Evolutionary conservation across 2,888 invertebrate genomes (phyloP), one percentile per base, ranked within the genome.

Genomic region (Dynastes hyllus): DNA sequence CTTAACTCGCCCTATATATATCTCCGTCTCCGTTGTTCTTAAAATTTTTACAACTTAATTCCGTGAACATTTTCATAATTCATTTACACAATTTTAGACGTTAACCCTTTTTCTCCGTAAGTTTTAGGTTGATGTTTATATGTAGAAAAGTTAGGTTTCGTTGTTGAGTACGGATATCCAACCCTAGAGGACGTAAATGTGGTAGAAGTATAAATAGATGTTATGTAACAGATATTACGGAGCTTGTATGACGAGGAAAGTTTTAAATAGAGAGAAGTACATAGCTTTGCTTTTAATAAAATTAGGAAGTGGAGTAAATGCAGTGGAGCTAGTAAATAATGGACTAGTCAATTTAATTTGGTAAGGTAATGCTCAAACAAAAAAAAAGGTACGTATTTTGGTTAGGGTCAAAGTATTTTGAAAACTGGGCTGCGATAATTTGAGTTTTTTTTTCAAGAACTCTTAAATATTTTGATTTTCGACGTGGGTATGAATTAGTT

Each of bases 11-110:
- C 1, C 8, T 5, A 32, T 27, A 27, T 13, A 32, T 45, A 45
- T 45, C 11, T 45, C 11, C 45, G 45, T 45, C 45, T 45, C 32
- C 22, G 63, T 63, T 29, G 63, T 32, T 32, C 29, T 32, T 63
- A 63, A 63, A 63, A 32, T 32, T 63, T 63, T 63, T 63, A 63
- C 63, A 63, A 63, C 32, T 63, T 63, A 63, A 63, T 63, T 32
- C 32, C 63, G 63, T 5, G 63, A 29, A 9, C 63, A 32, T 63
- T 63, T 63, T 63, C 63, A 63, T 63, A 32, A 63, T 63, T 63
- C 63, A 63, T 63, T 63, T 63, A 63, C 63, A 63, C 63, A 13
- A 22, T 32, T 32, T 63, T 63, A 63, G 27, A 32, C 63, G 37
- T 63, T 63, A 63, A 63, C 63, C 63, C 55, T 16, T 22, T 58